Evolutionary conservation across 2,888 invertebrate genomes (phyloP).

Genomic region (Plagodis dolabraria): DNA sequence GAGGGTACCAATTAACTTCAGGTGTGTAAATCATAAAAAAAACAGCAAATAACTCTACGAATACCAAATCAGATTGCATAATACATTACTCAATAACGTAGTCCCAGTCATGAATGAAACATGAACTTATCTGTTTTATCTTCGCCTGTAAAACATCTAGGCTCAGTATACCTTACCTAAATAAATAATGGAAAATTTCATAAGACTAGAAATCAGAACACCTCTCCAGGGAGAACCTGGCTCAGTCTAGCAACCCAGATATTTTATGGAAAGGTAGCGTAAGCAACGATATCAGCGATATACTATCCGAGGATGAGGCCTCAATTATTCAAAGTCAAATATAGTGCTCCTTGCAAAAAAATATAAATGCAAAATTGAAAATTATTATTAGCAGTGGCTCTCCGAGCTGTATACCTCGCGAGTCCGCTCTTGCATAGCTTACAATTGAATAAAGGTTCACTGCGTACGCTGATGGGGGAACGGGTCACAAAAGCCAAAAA

Average conservation of each 20-base stretch:
- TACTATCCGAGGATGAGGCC: background rate
- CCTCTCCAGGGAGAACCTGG: slow-evolving; percentile 13
- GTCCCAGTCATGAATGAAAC: background rate
- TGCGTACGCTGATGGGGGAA: no score
- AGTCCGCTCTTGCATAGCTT: no score
- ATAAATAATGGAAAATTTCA: slow-evolving; percentile 26
- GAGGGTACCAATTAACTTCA: no score
- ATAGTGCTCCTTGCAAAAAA: no score
- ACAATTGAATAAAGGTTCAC: no score
- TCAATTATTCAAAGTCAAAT: background rate
- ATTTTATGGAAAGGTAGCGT: slow-evolving; percentile 22
- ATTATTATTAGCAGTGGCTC: no score
- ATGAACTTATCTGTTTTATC: slow-evolving; percentile 2
- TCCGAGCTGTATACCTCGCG: no score
- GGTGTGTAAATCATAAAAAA: no score
- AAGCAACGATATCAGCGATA: slow-evolving; percentile 10
- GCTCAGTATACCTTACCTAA: slow-evolving; percentile 9
- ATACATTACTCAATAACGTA: background rate
- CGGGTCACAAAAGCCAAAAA: no score
- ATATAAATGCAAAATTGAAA: no score
- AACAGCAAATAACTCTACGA: no score
- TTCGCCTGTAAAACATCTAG: slow-evolving; percentile 13
- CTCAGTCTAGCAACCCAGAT: slow-evolving; percentile 20
- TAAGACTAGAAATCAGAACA: slow-evolving; percentile 26
- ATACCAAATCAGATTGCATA: background rate